These are phyloP conservation scores for Stegophylla sp. DNA, from an alignment of 2,888 invertebrate genomes.

Conservation along the genomic window DNA sequence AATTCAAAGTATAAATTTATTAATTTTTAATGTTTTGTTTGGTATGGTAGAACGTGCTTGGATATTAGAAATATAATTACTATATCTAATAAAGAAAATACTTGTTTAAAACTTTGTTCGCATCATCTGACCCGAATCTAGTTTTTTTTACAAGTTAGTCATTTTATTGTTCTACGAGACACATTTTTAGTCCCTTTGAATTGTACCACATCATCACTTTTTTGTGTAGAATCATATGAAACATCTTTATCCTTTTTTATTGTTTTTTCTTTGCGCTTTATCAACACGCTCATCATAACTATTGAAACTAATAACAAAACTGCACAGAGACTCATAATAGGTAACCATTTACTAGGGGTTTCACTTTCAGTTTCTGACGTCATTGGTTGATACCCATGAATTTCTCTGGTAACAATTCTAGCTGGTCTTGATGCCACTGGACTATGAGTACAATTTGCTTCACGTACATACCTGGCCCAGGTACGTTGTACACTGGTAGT, in stretches of 20 bases:
- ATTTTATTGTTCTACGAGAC: constrained; percentile 51
- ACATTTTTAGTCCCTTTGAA: constrained; percentile 44
- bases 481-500: constrained; percentile 70
- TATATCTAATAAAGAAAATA: constrained; percentile 18
- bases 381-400: constrained; percentile 39
- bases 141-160: constrained; percentile 28
- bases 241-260: constrained; percentile 47
- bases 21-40: constrained; percentile 32
- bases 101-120: constrained; percentile 23
- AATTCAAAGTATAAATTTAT: constrained; percentile 26
- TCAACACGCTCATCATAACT: constrained; percentile 12
- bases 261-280: constrained; percentile 34
- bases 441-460: constrained; percentile 61
- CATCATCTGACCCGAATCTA: constrained; percentile 14
- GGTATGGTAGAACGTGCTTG: constrained; percentile 43
- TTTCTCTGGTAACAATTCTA: constrained; percentile 58
- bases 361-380: neutral
- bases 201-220: constrained; percentile 33
- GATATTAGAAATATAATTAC: constrained; percentile 24
- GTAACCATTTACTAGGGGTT: constrained; percentile 21
- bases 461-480: constrained; percentile 72
- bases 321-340: constrained; percentile 14
- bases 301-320: constrained; percentile 18
- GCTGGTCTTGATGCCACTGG: constrained; percentile 57
- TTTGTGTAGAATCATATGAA: neutral